These are phyloP conservation scores for Marasmarcha lunaedactyla DNA, from an alignment of 2,888 invertebrate species.

Conservation along the genomic window DNA sequence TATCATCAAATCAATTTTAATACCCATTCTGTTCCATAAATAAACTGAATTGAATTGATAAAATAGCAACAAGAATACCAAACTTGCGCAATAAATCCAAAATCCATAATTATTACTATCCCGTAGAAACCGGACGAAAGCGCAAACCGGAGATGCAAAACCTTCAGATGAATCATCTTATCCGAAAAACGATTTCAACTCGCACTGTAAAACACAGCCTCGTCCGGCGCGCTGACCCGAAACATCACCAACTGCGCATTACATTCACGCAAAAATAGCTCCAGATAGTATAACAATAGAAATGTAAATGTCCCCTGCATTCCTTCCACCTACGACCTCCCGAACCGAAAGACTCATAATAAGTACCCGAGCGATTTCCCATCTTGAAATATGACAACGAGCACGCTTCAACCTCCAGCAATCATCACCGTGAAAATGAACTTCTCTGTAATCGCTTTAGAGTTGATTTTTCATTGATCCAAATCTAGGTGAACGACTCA, in stretches of 20 bases:
- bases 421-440: constrained; percentile 28
- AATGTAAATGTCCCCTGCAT: constrained; percentile 22
- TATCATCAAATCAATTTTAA: too few species aligned
- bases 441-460: constrained; percentile 22
- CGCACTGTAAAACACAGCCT: constrained; percentile 16
- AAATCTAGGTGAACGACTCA: constrained; percentile 11
- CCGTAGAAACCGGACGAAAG: constrained; percentile 13
- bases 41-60: too few species aligned
- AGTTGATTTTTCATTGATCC: constrained; percentile 29
- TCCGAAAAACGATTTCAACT: constrained; percentile 33
- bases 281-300: constrained; percentile 21
- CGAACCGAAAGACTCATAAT: constrained; percentile 22
- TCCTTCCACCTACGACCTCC: constrained; percentile 16
- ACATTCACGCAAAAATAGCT: constrained; percentile 21
- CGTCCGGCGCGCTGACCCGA: too few species aligned
- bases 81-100: too few species aligned
- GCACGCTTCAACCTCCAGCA: constrained; percentile 25
- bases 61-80: too few species aligned
- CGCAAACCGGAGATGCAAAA: constrained; percentile 27
- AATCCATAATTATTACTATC: too few species aligned
- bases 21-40: too few species aligned
- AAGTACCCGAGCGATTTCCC: constrained; percentile 28
- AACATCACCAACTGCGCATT: too few species aligned
- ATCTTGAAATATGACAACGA: constrained; percentile 22
- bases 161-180: constrained; percentile 29